A percentile compares a stretch with the other conserved stretches of the same genome.
Conservation (phyloP, 2,113 vertebrate species). For the Lycaon pictus region DNA sequence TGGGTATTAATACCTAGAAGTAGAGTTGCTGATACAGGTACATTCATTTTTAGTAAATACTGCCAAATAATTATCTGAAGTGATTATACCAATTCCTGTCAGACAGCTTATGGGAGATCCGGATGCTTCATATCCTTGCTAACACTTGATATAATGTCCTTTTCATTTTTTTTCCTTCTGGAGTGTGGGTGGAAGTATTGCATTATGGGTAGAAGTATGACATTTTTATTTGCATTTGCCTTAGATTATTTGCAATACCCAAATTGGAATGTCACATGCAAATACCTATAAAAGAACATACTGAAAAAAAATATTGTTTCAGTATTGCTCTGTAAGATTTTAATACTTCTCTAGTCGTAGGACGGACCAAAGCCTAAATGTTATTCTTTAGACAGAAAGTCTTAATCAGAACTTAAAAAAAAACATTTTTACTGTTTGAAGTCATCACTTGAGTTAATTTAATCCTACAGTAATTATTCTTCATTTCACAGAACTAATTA, state of each 20-base stretch:
- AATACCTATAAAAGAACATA: background rate
- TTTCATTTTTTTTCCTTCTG: constrained; percentile 23
- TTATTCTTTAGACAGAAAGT: constrained; percentile 53
- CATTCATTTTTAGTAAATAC: constrained; percentile 44
- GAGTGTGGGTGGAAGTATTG: background rate
- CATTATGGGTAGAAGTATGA: background rate
- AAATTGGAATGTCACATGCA: constrained; percentile 1
- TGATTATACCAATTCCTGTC: background rate
- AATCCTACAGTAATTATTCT: constrained; percentile 30
- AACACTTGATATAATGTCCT: background rate
- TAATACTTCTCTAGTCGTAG: background rate
- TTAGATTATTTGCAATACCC: constrained; percentile 20
- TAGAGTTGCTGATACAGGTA: background rate
- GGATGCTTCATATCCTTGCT: constrained; percentile 10
- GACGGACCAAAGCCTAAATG: constrained; percentile 49
- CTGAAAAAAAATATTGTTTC: background rate
- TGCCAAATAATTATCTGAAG: background rate
- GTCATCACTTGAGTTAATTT: constrained; percentile 55
- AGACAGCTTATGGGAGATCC: background rate
- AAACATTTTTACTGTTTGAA: constrained; percentile 60
- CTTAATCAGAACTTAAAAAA: constrained; percentile 21
- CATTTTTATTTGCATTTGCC: constrained; percentile 35
- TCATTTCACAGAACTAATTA: constrained; percentile 45
- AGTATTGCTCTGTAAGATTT: constrained; percentile 3
- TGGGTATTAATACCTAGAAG: constrained; percentile 8